phyloP scores from a whole-genome alignment of 2,888 invertebrate species.

The Polietes domitor region DNA sequence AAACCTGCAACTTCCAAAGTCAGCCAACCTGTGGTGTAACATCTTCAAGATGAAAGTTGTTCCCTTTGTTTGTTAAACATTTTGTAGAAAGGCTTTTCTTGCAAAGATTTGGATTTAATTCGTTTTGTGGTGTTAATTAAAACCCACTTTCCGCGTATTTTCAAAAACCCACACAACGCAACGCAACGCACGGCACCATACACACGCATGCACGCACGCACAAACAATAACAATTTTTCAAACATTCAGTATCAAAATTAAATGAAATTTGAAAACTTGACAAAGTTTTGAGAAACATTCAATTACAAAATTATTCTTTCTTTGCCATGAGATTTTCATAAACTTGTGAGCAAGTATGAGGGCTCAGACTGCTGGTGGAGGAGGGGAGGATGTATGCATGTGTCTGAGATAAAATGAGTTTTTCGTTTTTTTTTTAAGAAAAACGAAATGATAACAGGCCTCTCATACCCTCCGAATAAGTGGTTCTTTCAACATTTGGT shows the following conservation, averaged over 20 bases:
- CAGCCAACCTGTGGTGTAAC: no score
- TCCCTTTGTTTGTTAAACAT: no score
- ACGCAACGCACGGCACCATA: no score
- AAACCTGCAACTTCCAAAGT: no score
- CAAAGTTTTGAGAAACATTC: slow-evolving; percentile 9
- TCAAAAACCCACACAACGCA: background rate
- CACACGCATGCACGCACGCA: background rate
- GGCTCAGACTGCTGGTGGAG: no score
- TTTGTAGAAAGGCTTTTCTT: no score
- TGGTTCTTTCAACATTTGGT: no score
- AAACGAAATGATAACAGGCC: background rate
- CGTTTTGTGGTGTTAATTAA: slow-evolving; percentile 24
- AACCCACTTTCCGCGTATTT: background rate
- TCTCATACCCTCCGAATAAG: background rate
- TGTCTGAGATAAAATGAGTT: background rate
- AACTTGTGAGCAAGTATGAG: background rate
- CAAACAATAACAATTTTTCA: background rate
- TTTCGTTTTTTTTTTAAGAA: background rate
- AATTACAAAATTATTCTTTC: slow-evolving; percentile 2
- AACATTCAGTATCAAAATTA: background rate
- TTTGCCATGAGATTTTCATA: background rate
- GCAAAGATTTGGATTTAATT: slow-evolving; percentile 3
- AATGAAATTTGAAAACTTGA: background rate
- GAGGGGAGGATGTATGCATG: no score
- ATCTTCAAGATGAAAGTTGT: no score